Evolutionary conservation across 2,888 invertebrate species (phyloP).

Genomic region (Molanna angustata): DNA sequence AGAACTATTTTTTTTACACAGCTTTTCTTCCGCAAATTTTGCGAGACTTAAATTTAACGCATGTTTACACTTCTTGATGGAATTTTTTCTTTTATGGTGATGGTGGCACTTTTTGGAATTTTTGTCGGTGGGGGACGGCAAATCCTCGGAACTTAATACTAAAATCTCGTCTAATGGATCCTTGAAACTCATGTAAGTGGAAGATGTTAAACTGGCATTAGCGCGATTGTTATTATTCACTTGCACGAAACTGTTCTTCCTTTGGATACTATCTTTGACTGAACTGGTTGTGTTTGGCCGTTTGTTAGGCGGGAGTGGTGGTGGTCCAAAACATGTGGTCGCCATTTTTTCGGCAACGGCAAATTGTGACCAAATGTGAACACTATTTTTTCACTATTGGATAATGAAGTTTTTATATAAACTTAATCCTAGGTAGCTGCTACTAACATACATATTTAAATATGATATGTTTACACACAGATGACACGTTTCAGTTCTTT

Average conservation of each 20-base stretch:
- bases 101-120: slow-evolving; percentile 27
- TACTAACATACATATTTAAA: too few species aligned
- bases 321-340: slow-evolving; percentile 57
- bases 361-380: slow-evolving; percentile 14
- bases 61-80: slow-evolving; percentile 31
- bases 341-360: slow-evolving; percentile 43
- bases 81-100: slow-evolving; percentile 30
- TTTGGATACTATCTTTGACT: slow-evolving; percentile 24
- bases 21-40: slow-evolving; percentile 28
- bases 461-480: too few species aligned
- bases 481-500: too few species aligned
- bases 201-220: slow-evolving; percentile 35
- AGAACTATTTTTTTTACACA: slow-evolving; percentile 16
- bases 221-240: slow-evolving; percentile 4
- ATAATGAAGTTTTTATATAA: too few species aligned
- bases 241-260: slow-evolving; percentile 27
- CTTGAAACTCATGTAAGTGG: slow-evolving; percentile 50
- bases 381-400: slow-evolving; percentile 4
- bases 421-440: too few species aligned
- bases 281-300: slow-evolving; percentile 34
- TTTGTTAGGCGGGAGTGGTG: slow-evolving; percentile 57
- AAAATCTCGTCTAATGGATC: slow-evolving; percentile 48
- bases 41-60: slow-evolving; percentile 28
- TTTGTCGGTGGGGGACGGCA: slow-evolving; percentile 21
- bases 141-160: slow-evolving; percentile 51